A percentile compares a stretch with the other conserved stretches of the same genome.
Conservation (phyloP, 2,113 vertebrate genomes). For the Bufo bufo region DNA sequence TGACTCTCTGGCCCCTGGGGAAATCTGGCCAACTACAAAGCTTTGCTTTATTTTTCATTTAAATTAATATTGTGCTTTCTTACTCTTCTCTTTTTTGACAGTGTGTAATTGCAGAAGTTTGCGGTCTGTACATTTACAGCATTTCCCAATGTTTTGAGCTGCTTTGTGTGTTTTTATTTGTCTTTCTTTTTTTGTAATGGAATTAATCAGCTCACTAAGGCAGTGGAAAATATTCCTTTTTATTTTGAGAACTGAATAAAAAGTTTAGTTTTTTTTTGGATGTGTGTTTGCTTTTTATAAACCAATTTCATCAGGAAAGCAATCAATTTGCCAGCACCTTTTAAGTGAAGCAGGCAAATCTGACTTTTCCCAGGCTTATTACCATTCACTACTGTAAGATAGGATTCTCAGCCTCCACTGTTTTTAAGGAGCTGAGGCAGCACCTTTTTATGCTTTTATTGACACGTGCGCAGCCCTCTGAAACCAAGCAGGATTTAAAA, state of each 20-base stretch:
- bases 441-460: slow-evolving; percentile 75
- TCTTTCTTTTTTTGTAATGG: neutral
- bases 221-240: slow-evolving; percentile 23
- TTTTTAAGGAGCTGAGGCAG: slow-evolving; percentile 71
- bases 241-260: slow-evolving; percentile 68
- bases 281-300: slow-evolving; percentile 73
- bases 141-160: slow-evolving; percentile 60
- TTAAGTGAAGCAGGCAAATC: slow-evolving; percentile 68
- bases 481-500: slow-evolving; percentile 76
- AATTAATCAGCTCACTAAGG: slow-evolving; percentile 22
- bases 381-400: slow-evolving; percentile 42
- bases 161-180: slow-evolving; percentile 5
- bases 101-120: slow-evolving; percentile 55
- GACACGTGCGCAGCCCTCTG: slow-evolving; percentile 75
- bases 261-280: slow-evolving; percentile 63
- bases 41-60: slow-evolving; percentile 72
- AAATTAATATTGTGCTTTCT: slow-evolving; percentile 68
- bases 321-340: slow-evolving; percentile 75
- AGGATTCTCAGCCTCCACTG: slow-evolving; percentile 48
- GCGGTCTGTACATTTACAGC: slow-evolving; percentile 62
- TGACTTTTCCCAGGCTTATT: slow-evolving; percentile 51
- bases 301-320: slow-evolving; percentile 74
- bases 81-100: slow-evolving; percentile 56
- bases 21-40: slow-evolving; percentile 77
- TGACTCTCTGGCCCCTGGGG: slow-evolving; percentile 74